Base-by-base conservation (phyloP, 2,113 vertebrate species). In the Progne subis region DNA sequence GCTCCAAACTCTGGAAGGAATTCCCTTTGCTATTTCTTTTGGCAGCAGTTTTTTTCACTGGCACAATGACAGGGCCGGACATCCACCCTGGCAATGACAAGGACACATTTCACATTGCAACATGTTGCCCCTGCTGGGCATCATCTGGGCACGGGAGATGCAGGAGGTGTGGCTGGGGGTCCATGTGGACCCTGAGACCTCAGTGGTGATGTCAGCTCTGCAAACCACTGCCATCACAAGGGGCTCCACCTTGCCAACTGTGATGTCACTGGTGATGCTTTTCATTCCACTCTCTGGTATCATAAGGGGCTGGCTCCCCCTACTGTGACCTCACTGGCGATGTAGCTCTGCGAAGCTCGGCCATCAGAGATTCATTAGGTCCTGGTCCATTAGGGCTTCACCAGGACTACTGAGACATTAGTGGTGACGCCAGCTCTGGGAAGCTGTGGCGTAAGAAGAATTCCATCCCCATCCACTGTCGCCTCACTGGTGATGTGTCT, bases 101-200 rank as follows among this genome's bases (percentile, higher is more conserved):
- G 20, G n/a, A 25, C 63, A 10, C n/a, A 4, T 68, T 25, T 39
- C 26, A 20, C 43, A 47, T 15, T 8, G 19, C 26, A 37, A 6
- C 5, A 10, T 9, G 32, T 24, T 12, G 16, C 9, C 26, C 32
- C 41, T 15, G 20, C 9, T 31, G 32, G 15, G 26, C 61, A 31
- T 25, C 1, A 2, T 8, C 6, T 0, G 0, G 49, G 11, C 4
- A 12, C 0, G 6, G 32, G 16, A 80, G 50, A 19, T 3, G 12
- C 15, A 1, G 6, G 12, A 67, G 41, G 20, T 24, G 77, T 8
- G 26, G 7, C 32, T 34, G 16, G 15, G 26, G 21, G 19, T 24
- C 32, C 25, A 0, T 9, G 61, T 67, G 50, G 32, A 20, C 26
- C 14, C 41, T 9, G 26, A 4, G 32, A 67, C 16, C 20, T 25